These are phyloP conservation scores for Anas flavirostris DNA, from an alignment of 2,797 vertebrate species.

Conservation along the genomic window DNA sequence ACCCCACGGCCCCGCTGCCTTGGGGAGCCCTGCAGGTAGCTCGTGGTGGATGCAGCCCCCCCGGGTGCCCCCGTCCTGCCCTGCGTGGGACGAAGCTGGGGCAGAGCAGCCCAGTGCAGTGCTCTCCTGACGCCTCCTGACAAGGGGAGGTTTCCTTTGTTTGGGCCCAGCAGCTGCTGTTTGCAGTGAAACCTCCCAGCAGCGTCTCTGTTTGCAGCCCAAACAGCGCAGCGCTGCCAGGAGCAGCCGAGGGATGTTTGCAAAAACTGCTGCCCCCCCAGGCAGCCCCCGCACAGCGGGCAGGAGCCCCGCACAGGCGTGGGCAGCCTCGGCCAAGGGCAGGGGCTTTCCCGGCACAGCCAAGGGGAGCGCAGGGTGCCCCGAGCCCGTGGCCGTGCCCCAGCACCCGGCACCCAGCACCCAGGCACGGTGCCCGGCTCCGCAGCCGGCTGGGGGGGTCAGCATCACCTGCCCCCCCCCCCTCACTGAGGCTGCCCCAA, in stretches of 20 bases:
- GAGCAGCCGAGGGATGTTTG: neutral
- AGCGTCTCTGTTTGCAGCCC: constrained; percentile 46
- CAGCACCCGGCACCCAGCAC: too few relatives aligned
- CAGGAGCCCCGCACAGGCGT: neutral
- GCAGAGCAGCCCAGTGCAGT: accelerated
- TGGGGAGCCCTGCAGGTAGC: accelerated
- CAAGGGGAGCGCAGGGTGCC: too few relatives aligned
- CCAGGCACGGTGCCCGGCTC: too few relatives aligned
- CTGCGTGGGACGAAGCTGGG: accelerated
- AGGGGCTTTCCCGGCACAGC: neutral
- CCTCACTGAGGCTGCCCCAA: neutral
- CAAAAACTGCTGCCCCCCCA: neutral
- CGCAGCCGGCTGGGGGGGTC: too few relatives aligned
- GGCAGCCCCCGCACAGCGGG: neutral
- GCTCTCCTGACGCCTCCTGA: neutral
- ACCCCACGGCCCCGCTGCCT: accelerated
- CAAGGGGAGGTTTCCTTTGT: neutral
- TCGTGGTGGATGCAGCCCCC: accelerated
- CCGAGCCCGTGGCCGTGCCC: too few relatives aligned
- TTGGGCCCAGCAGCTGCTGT: constrained; percentile 41
- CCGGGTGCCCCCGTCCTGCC: neutral
- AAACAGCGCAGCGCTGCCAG: neutral
- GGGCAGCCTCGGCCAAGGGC: neutral
- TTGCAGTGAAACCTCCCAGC: constrained; percentile 20
- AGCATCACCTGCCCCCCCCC: neutral